phyloP scores from a whole-genome alignment of 2,797 vertebrate species.

The Liasis olivaceus region DNA sequence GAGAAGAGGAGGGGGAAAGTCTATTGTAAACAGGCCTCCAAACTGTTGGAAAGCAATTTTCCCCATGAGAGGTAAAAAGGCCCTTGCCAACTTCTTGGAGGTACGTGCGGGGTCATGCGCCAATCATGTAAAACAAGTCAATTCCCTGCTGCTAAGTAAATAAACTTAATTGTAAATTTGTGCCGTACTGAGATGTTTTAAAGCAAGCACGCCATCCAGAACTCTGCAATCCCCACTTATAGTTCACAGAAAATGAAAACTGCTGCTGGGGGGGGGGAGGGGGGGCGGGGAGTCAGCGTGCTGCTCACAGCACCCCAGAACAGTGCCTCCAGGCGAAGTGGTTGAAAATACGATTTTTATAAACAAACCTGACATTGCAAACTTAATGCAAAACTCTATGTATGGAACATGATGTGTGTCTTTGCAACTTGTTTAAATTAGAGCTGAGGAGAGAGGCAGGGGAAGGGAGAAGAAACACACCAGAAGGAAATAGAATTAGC shows the following conservation, averaged over 20 bases:
- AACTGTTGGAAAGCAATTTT: conserved; percentile 63
- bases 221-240: conserved; percentile 51
- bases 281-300: conserved; percentile 64
- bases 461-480: neutral
- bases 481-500: conserved; percentile 64
- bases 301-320: conserved; percentile 63
- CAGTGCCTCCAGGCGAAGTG: conserved; percentile 64
- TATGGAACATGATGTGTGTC: conserved; percentile 64
- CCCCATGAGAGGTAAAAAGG: conserved; percentile 49
- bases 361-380: conserved; percentile 77
- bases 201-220: conserved; percentile 55
- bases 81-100: conserved; percentile 26
- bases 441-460: conserved; percentile 13
- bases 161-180: conserved; percentile 66
- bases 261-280: conserved; percentile 59
- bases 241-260: conserved; percentile 63
- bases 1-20: conserved; percentile 38
- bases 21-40: conserved; percentile 58
- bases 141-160: conserved; percentile 66
- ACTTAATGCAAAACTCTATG: conserved; percentile 72
- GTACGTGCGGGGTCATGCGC: conserved; percentile 47
- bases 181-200: conserved; percentile 58
- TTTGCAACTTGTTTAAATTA: conserved; percentile 72
- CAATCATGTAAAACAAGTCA: conserved; percentile 59
- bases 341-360: conserved; percentile 77